Percentiles rank a stretch among this genome's conserved stretches.
Evolutionary conservation across 2,797 vertebrate genomes (phyloP).

Genomic region (Pantherophis vulpinus): DNA sequence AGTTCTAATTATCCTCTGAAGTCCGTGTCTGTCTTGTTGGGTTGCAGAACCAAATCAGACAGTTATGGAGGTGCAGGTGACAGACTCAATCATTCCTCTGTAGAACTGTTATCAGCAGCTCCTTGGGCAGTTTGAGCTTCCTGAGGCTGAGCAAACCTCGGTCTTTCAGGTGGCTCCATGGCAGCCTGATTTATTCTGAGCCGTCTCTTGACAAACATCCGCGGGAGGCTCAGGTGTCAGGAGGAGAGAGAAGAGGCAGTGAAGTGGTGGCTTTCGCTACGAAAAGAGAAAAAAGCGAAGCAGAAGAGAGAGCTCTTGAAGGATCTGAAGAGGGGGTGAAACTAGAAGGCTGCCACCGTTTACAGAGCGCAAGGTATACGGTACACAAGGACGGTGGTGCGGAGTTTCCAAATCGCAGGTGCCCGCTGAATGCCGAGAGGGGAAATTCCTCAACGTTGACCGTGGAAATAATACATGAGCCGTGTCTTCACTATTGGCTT

Average conservation of each 20-base stretch:
- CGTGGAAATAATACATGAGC: conserved; percentile 7
- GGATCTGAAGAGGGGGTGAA: neutral
- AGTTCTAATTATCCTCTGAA: no score
- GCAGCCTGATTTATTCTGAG: conserved; percentile 65
- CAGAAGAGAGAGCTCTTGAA: neutral
- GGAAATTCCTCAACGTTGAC: neutral
- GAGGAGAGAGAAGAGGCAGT: conserved; percentile 37
- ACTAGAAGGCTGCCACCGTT: neutral
- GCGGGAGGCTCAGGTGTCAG: neutral
- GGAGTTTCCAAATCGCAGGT: neutral
- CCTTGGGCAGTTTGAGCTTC: no score
- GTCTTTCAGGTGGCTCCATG: conserved; percentile 58
- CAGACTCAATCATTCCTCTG: no score
- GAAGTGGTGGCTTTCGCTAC: neutral
- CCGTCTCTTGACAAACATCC: conserved; percentile 59
- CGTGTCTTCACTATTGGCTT: conserved; percentile 12
- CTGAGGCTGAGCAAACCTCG: conserved; percentile 51
- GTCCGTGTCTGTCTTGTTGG: no score
- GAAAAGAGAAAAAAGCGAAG: neutral
- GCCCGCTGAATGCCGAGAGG: neutral
- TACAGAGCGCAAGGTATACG: neutral
- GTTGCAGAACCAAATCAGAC: no score
- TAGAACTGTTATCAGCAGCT: no score
- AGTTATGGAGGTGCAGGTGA: no score
- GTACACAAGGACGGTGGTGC: accelerated